phyloP scores from a whole-genome alignment of 2,113 vertebrate genomes.

The Panthera uncia region DNA sequence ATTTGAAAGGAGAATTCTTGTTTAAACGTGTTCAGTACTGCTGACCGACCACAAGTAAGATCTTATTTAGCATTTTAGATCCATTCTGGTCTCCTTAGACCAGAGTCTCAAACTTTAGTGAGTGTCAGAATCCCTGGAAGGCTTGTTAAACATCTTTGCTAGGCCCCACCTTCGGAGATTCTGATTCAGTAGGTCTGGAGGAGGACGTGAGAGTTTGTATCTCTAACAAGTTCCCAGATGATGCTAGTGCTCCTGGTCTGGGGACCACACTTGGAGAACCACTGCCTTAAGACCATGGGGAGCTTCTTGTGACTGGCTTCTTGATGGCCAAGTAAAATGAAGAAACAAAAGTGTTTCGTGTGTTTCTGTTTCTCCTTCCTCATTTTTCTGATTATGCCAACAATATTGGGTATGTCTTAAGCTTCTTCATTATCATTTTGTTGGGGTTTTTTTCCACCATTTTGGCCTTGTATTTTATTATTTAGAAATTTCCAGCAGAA shows the following conservation, averaged over 20 bases:
- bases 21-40: neutral
- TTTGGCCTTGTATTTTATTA: conserved; percentile 82
- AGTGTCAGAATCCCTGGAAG: neutral
- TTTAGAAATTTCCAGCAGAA: conserved; percentile 77
- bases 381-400: neutral
- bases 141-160: neutral
- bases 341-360: neutral
- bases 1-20: neutral
- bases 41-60: neutral
- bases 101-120: neutral
- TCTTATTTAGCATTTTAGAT: neutral
- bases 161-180: neutral
- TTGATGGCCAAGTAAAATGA: neutral
- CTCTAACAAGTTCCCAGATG: neutral
- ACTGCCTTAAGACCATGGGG: neutral
- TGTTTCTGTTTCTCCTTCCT: neutral
- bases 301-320: neutral
- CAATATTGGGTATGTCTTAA: neutral
- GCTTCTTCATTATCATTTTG: neutral
- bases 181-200: neutral
- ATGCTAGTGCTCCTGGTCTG: fast-evolving
- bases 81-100: neutral
- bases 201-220: neutral
- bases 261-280: neutral
- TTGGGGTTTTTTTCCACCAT: neutral